These are phyloP conservation scores for Hymenopus coronatus DNA, from an alignment of 2,888 invertebrate species.

Conservation along the genomic window DNA sequence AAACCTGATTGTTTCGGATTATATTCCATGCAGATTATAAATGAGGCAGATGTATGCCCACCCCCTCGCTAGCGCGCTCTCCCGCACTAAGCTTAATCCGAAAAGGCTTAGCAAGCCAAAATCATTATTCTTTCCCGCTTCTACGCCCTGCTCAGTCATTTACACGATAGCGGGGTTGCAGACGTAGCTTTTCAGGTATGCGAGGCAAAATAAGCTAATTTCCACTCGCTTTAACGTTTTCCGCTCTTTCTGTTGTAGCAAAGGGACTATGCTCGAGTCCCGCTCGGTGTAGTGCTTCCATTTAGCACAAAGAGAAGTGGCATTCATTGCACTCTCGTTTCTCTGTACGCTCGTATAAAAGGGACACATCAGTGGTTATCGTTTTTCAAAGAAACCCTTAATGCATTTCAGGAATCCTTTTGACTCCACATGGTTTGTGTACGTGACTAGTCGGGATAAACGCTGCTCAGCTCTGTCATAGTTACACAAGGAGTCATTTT, in stretches of 20 bases:
- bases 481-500: no score
- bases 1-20: not conserved
- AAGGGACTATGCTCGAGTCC: not conserved
- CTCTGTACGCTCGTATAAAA: no score
- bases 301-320: not conserved
- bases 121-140: not conserved
- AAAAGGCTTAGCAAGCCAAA: not conserved
- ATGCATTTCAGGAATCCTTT: no score
- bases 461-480: no score
- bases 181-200: not conserved
- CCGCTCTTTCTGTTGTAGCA: not conserved
- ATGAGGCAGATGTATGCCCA: not conserved
- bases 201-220: not conserved
- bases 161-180: not conserved
- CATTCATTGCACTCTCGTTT: no score
- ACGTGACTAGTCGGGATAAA: no score
- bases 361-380: no score
- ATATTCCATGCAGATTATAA: not conserved
- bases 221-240: not conserved
- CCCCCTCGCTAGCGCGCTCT: not conserved
- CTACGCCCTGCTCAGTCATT: not conserved
- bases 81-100: not conserved
- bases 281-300: not conserved
- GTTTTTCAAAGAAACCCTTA: no score
- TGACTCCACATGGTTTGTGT: no score